These are phyloP conservation scores for Cydia pomonella DNA, from an alignment of 1,140 invertebrate genomes.

Conservation along the genomic window DNA sequence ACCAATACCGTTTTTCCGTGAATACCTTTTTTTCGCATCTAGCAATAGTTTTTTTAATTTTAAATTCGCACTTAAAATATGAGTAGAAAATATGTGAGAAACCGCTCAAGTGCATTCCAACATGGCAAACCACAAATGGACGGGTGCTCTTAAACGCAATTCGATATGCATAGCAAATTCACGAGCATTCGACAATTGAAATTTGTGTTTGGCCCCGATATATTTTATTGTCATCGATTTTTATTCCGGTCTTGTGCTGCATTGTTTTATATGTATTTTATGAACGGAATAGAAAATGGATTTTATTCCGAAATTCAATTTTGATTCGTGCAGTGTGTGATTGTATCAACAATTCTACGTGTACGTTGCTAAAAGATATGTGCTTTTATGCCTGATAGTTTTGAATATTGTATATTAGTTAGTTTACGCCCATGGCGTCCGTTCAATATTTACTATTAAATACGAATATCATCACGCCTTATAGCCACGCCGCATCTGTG, in stretches of 20 bases:
- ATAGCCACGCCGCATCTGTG: too few relatives aligned
- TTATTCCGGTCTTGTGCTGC: slow-evolving; percentile 19
- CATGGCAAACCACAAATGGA: slow-evolving; percentile 22
- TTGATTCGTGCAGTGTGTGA: neutral
- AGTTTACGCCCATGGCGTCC: too few relatives aligned
- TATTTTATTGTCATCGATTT: slow-evolving; percentile 32
- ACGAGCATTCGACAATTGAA: slow-evolving; percentile 20
- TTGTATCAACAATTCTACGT: neutral
- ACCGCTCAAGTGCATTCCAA: neutral
- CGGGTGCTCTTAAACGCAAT: slow-evolving; percentile 25
- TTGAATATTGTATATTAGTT: too few relatives aligned
- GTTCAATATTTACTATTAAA: too few relatives aligned
- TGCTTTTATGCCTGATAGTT: too few relatives aligned
- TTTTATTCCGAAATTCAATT: neutral
- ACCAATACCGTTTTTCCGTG: too few relatives aligned
- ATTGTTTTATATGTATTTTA: slow-evolving; percentile 23
- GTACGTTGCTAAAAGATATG: too few relatives aligned
- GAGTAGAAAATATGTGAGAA: neutral
- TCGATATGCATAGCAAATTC: slow-evolving; percentile 28
- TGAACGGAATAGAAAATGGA: slow-evolving; percentile 22
- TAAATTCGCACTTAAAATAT: too few relatives aligned
- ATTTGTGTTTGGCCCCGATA: slow-evolving; percentile 27
- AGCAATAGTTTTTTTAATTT: too few relatives aligned
- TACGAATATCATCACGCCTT: too few relatives aligned
- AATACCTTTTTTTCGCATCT: too few relatives aligned